Evolutionary conservation across 1,140 invertebrate genomes (phyloP), one percentile per base, ranked within the genome.

Genomic region (Periplaneta americana): DNA sequence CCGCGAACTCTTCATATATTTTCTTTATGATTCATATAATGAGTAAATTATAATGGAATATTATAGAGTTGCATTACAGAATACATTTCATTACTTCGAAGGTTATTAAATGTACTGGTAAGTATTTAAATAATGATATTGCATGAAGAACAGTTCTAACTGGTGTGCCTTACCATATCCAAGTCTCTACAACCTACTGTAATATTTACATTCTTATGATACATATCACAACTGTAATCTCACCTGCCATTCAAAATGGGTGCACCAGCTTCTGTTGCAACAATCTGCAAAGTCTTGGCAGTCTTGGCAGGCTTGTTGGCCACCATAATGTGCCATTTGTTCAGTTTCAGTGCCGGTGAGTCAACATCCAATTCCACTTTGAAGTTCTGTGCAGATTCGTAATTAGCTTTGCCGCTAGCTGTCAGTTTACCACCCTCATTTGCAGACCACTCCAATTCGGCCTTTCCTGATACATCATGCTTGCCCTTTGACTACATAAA

Each of bases 211-310:
- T n/a, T n/a, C n/a, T n/a, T n/a, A n/a, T n/a, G n/a, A n/a, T n/a
- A n/a, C n/a, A n/a, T n/a, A n/a, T n/a, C n/a, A n/a, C n/a, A n/a
- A n/a, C n/a, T 66, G 11, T 36, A n/a, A 57, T 82, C 84, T 84
- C 87, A 93, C 92, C 89, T 93, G 87, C 94, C 95, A 84, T 91
- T 91, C 5, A 95, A 83, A 32, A 95, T 84, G 79, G 93, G 92
- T 84, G 93, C 92, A 74, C 91, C 90, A 8, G 91, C 91, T 77
- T 91, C 91, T 11, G 91, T 93, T 0, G 92, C 90, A 1, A 89
- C 87, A 80, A 95, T 89, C 78, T 92, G 88, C 74, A 95, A 89
- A 34, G 89, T 90, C 80, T 93, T 93, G 75, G 91, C 91, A 57
- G 87, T 89, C 15, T 91, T 91, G 0, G 88, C 88, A 13, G 90